Conservation (phyloP, 2,888 invertebrate genomes). For the Drosophila vallismaia region DNA sequence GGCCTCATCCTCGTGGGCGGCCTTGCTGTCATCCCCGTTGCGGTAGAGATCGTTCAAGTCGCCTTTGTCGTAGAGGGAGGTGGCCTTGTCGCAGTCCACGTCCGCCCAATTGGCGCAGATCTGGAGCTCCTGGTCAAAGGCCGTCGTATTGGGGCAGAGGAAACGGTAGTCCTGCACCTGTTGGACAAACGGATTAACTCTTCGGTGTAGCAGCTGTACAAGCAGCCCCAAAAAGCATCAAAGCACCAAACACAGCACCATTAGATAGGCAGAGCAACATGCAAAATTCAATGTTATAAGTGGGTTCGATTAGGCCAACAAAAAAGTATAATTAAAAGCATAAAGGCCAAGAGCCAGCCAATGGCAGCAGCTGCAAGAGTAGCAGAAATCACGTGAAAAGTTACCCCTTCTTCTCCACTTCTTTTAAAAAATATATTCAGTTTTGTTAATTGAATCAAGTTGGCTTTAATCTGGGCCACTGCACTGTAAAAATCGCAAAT, state of each 20-base stretch:
- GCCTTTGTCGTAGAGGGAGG: constrained; percentile 91
- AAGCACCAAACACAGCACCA: constrained; percentile 50
- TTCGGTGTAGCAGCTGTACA: constrained; percentile 72
- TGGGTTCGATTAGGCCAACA: constrained; percentile 44
- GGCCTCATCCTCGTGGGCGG: constrained; percentile 88
- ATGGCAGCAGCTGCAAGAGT: constrained; percentile 28
- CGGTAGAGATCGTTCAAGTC: constrained; percentile 92
- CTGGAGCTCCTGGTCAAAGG: constrained; percentile 96
- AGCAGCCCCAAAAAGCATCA: constrained; percentile 55
- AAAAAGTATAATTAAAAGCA: constrained; percentile 31
- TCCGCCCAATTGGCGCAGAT: constrained; percentile 97
- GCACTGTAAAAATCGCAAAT: background rate
- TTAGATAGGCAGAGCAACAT: constrained; percentile 68
- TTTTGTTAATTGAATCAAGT: constrained; percentile 15
- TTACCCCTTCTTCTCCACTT: background rate
- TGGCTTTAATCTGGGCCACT: background rate
- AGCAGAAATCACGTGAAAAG: constrained; percentile 10
- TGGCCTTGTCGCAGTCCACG: constrained; percentile 93
- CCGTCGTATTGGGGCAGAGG: constrained; percentile 94
- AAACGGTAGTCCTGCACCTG: constrained; percentile 92
- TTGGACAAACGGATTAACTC: constrained; percentile 69
- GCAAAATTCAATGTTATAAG: constrained; percentile 67
- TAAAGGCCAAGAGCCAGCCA: constrained; percentile 23
- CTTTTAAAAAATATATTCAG: background rate
- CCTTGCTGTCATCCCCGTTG: constrained; percentile 84